phyloP scores from a whole-genome alignment of 2,888 invertebrate genomes.

The Aleiodes leptofemur region DNA sequence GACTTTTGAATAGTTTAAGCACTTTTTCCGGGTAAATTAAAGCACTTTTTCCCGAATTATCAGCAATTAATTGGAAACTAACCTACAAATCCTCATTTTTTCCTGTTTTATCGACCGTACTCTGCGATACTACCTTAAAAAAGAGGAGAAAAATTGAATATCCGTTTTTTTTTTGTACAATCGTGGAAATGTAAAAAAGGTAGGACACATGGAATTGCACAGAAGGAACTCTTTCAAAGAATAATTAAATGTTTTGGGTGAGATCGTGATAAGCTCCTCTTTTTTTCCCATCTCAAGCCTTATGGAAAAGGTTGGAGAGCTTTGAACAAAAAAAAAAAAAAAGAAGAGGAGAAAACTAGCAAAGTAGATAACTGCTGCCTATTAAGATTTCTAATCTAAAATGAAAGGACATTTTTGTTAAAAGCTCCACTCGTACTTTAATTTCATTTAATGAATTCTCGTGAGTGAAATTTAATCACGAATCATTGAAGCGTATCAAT shows the following conservation, averaged over 20 bases:
- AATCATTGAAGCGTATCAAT: not conserved
- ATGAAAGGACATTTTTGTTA: conserved; percentile 62
- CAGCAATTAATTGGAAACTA: too few relatives aligned
- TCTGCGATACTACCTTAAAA: not conserved
- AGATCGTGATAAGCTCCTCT: not conserved
- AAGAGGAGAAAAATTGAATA: not conserved
- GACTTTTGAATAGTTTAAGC: too few relatives aligned
- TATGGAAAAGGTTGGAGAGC: not conserved
- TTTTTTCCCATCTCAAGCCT: too few relatives aligned
- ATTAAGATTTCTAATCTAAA: conserved; percentile 71
- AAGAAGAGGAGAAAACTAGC: conserved; percentile 60
- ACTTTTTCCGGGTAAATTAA: too few relatives aligned
- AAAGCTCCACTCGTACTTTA: conserved; percentile 52
- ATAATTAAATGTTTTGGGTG: conserved; percentile 60
- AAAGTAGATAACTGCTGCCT: conserved; percentile 45
- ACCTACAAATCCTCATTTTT: too few relatives aligned
- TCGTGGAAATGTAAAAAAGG: too few relatives aligned
- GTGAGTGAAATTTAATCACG: not conserved
- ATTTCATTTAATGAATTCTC: not conserved
- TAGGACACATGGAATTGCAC: conserved; percentile 28
- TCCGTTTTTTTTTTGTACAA: too few relatives aligned
- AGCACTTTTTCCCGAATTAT: too few relatives aligned
- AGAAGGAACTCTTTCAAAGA: conserved; percentile 56
- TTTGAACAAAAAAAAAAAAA: conserved; percentile 46
- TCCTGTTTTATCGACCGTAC: too few relatives aligned